Evolutionary conservation across 1,140 invertebrate genomes (phyloP).

Genomic region (Acromyrmex charruanus): DNA sequence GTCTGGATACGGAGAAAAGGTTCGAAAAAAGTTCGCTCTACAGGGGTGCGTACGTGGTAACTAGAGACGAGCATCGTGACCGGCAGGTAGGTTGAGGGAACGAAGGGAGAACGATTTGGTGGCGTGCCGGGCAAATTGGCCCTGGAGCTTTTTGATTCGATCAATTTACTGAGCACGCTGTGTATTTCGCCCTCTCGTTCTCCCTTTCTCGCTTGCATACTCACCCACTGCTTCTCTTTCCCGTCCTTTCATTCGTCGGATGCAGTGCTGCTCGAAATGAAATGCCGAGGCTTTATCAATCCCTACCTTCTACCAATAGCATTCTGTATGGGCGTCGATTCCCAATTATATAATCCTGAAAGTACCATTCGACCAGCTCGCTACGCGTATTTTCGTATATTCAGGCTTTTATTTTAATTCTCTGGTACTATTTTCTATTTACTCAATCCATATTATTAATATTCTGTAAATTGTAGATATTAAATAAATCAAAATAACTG

Average conservation of each 20-base stretch:
- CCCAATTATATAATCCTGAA: conserved; percentile 69
- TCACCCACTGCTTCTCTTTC: neutral
- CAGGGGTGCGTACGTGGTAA: conserved; percentile 47
- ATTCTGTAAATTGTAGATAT: neutral
- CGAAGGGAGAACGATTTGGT: conserved; percentile 57
- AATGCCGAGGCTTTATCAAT: conserved; percentile 73
- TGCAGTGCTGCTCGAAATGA: conserved; percentile 48
- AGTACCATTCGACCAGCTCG: conserved; percentile 45
- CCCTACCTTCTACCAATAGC: conserved; percentile 66
- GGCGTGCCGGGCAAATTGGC: conserved; percentile 69
- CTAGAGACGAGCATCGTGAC: conserved; percentile 54
- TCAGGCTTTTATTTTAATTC: neutral
- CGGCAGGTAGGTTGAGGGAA: neutral
- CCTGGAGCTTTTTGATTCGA: conserved; percentile 76
- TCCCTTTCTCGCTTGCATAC: conserved; percentile 26
- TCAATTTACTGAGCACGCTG: conserved; percentile 74
- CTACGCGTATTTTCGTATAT: neutral
- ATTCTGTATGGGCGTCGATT: conserved; percentile 51
- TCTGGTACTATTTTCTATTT: neutral
- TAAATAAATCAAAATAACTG: neutral
- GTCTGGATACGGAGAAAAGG: neutral
- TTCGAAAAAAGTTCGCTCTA: conserved; percentile 38
- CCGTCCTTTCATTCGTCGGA: conserved; percentile 49
- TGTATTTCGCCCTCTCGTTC: conserved; percentile 47
- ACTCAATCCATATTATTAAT: neutral